Evolutionary conservation across 2,113 vertebrate genomes (phyloP), one percentile per base, ranked within the genome.

Genomic region (Galeopterus variegatus): DNA sequence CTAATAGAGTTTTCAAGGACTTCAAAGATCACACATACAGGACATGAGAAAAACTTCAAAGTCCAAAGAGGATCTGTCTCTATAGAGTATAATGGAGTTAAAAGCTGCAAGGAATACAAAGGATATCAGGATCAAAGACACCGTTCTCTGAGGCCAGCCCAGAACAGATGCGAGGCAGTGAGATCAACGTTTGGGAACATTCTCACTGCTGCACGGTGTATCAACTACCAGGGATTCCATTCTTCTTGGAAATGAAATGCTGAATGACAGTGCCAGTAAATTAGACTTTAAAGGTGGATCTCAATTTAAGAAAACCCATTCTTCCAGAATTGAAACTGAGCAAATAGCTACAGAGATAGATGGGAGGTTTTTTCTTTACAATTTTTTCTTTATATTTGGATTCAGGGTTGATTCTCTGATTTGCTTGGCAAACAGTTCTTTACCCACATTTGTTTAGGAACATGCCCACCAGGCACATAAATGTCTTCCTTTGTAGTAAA

Each of bases 101-200:
- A 98, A 98, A 97, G 82, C 89, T 92, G 13, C 64, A 62, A 83
- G 65, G 72, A 97, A 93, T 54, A 94, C 73, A 67, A 70, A 90
- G 69, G 18, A 23, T 75, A 79, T 36, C 0, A 21, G 45, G 94
- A 98, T 96, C 97, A 98, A 98, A 98, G 95, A 77, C 93, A 73
- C 33, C 79, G 77, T 80, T 70, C 26, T 94, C 77, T 41, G 13
- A 5, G 3, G 90, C 45, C 92, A 56, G 5, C 31, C 67, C 31
- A 69, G 19, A 56, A 31, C 52, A 14, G 64, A 90, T 23, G 36
- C 4, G n/a, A 93, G 28, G 8, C 64, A 23, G 48, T 5, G 23
- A 65, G 33, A 70, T 18, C 41, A 12, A 7, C 19, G 19, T 31
- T 6, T 48, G 33, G n/a, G 31, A 23, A 73, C 15, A 76, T 12